A percentile compares a stretch with the other conserved stretches of the same genome.
Conservation (phyloP, 2,888 invertebrate species). For the Machimus atricapillus region DNA sequence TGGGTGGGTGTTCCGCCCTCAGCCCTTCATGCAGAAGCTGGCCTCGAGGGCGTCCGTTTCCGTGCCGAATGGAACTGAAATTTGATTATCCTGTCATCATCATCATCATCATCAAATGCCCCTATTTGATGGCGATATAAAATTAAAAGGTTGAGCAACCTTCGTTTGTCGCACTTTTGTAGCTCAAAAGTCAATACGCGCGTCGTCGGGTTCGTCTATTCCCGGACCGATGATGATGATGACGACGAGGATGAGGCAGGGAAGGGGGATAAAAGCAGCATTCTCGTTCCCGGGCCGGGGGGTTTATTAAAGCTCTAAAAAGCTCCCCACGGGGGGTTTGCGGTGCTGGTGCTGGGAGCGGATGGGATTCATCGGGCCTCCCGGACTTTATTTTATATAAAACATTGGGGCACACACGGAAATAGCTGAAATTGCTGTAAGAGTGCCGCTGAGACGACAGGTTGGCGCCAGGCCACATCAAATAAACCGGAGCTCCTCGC, state of each 20-base stretch:
- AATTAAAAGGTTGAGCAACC: constrained; percentile 36
- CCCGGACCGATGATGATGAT: neutral
- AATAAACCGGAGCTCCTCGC: neutral
- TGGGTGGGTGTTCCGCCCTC: neutral
- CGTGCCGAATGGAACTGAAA: constrained; percentile 7
- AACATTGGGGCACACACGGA: constrained; percentile 7
- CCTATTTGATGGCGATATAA: constrained; percentile 29
- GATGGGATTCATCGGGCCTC: neutral
- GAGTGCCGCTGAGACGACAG: constrained; percentile 27
- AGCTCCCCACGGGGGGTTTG: constrained; percentile 7
- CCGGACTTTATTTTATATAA: neutral
- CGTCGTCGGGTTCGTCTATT: neutral
- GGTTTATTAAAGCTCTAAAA: constrained; percentile 22
- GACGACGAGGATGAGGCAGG: neutral
- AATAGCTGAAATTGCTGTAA: constrained; percentile 25
- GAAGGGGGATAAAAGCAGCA: neutral
- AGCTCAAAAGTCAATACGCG: constrained; percentile 8
- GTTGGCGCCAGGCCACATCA: constrained; percentile 31
- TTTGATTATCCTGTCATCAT: constrained; percentile 37
- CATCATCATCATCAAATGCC: constrained; percentile 36
- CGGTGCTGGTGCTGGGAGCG: neutral
- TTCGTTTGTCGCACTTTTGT: constrained; percentile 33
- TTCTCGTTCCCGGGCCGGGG: neutral
- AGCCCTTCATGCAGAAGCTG: neutral
- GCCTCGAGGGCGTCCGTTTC: neutral